Conservation (phyloP, 2,797 vertebrate species). For the Pipistrellus pipistrellus region DNA sequence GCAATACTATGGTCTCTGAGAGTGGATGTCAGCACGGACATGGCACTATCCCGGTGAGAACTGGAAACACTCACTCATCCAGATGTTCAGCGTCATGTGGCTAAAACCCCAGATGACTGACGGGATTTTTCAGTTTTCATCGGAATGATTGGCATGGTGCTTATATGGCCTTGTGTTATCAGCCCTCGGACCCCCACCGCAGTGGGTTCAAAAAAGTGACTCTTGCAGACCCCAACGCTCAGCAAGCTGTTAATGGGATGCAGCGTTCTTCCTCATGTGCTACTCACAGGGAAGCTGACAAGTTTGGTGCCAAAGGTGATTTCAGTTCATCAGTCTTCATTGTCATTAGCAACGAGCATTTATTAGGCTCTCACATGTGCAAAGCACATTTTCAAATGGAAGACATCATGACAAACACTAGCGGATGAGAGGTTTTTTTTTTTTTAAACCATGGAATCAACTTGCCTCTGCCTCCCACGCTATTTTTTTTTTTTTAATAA, state of each 20-base stretch:
- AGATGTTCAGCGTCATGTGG: constrained; percentile 66
- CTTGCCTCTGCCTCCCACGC: not conserved
- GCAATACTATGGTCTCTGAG: not conserved
- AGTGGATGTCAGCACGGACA: not conserved
- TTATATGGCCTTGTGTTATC: constrained; percentile 45
- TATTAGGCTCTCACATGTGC: constrained; percentile 76
- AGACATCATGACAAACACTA: constrained; percentile 67
- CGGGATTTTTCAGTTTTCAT: constrained; percentile 74
- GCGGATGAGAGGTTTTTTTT: constrained; percentile 46
- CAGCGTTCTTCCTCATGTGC: constrained; percentile 32
- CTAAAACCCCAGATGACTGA: constrained; percentile 69
- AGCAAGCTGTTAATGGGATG: constrained; percentile 52
- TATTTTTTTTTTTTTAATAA: not conserved
- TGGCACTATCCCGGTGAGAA: constrained; percentile 11
- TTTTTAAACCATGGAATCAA: constrained; percentile 41
- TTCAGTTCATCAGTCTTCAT: constrained; percentile 67
- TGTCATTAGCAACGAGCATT: constrained; percentile 66
- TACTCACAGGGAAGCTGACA: constrained; percentile 58
- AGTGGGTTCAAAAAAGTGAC: constrained; percentile 11
- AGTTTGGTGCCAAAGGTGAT: constrained; percentile 70
- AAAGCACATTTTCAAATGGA: constrained; percentile 77
- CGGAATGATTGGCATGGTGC: constrained; percentile 65
- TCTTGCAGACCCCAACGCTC: not conserved
- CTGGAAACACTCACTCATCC: constrained; percentile 65
- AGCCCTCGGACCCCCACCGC: not conserved